These are phyloP conservation scores for Sepiola atlantica DNA, from an alignment of 2,888 invertebrate genomes.

Conservation along the genomic window DNA sequence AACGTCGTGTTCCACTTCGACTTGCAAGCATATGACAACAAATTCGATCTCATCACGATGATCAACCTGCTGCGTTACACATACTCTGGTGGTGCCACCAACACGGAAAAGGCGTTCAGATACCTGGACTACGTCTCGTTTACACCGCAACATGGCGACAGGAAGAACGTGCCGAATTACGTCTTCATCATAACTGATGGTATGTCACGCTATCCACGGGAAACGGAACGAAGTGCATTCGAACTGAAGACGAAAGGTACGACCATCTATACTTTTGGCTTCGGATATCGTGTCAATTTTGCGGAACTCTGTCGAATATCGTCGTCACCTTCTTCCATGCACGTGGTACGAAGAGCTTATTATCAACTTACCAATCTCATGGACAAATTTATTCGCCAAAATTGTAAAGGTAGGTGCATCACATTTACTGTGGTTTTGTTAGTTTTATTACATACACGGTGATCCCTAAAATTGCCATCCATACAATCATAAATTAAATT, in stretches of 20 bases:
- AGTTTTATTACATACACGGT: too few species aligned
- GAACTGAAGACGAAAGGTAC: not conserved
- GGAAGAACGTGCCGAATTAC: not conserved
- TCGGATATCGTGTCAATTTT: not conserved
- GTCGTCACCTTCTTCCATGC: not conserved
- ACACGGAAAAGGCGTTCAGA: not conserved
- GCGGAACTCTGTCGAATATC: not conserved
- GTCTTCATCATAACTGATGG: not conserved
- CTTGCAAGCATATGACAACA: not conserved
- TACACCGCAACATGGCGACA: not conserved
- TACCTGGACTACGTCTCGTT: not conserved
- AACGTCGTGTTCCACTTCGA: not conserved
- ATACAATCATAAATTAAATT: too few species aligned
- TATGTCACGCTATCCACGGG: not conserved
- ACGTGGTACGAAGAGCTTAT: not conserved
- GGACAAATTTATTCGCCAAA: not conserved
- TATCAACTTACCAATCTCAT: not conserved
- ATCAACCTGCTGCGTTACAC: not conserved
- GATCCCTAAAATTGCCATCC: too few species aligned
- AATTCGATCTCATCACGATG: not conserved
- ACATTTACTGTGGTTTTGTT: too few species aligned
- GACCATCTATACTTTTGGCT: not conserved
- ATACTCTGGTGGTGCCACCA: not conserved
- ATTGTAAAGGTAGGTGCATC: not conserved
- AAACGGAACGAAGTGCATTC: not conserved